A percentile compares a stretch with the other conserved stretches of the same genome.
These are phyloP conservation scores for Apteryx mantelli DNA, from an alignment of 2,113 vertebrate species.

Conservation along the genomic window DNA sequence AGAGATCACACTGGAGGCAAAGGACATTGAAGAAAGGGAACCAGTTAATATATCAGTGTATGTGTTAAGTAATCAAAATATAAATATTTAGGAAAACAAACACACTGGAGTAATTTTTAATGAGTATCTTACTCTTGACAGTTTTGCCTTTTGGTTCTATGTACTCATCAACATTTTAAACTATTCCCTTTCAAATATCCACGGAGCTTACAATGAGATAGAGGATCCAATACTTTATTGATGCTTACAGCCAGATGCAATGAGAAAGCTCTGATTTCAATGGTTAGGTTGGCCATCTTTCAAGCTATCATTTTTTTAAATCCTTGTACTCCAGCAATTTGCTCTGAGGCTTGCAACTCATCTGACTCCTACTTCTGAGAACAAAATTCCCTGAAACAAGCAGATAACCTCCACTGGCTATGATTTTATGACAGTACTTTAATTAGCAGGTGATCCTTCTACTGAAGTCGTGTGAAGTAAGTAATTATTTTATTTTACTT, in stretches of 20 bases:
- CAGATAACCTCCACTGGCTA: not conserved
- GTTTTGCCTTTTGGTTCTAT: not conserved
- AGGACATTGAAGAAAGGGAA: constrained; percentile 1
- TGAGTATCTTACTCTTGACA: not conserved
- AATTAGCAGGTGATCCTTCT: constrained; percentile 40
- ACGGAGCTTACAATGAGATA: constrained; percentile 4
- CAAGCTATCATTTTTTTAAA: constrained; percentile 41
- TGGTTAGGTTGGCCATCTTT: constrained; percentile 4
- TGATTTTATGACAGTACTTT: constrained; percentile 47
- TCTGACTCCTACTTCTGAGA: constrained; percentile 10
- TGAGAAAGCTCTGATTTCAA: constrained; percentile 56
- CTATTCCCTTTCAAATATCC: constrained; percentile 13
- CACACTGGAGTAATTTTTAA: constrained; percentile 1
- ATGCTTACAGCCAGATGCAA: constrained; percentile 39
- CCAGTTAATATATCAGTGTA: not conserved
- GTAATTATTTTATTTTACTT: constrained; percentile 41
- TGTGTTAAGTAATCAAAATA: constrained; percentile 17
- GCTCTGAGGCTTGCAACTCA: constrained; percentile 7
- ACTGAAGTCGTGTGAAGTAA: constrained; percentile 14
- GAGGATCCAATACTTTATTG: constrained; percentile 1
- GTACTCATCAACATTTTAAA: constrained; percentile 42
- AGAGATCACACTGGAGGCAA: not conserved
- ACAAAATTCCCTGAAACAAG: constrained; percentile 46
- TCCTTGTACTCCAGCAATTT: constrained; percentile 25
- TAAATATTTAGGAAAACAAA: constrained; percentile 16